Evolutionary conservation across 1,140 invertebrate genomes (phyloP), one percentile per base, ranked within the genome.

Genomic region (Tachypleus tridentatus): DNA sequence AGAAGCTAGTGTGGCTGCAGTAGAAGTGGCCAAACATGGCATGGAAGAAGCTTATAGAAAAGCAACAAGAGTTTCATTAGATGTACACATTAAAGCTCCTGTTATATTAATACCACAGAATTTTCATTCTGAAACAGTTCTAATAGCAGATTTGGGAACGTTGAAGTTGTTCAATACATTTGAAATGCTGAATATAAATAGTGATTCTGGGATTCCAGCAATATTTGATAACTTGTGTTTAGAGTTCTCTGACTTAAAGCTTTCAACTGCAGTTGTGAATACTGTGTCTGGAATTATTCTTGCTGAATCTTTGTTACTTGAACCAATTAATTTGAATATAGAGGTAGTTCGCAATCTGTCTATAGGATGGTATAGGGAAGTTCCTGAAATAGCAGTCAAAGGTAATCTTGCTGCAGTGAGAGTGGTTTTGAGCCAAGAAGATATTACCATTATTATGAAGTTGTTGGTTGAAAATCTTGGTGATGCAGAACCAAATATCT

Each of bases 81-180:
- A 86, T 69, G 81, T 97, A 3, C 82, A 62, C 11, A 58, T 70
- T 61, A 50, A 84, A 74, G 94, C 94, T 3, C 95, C 95, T 3
- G 82, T 93, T 57, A 88, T 98, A 63, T 80, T 95, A 3, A 83
- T 97, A 50, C 95, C 95, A 0, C 84, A 87, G 72, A 86, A 88
- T 75, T 93, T 91, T 0, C 81, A 78, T 57, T 91, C 86, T 66
- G 76, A 75, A 6, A 83, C 89, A 70, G 88, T 86, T 4, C 74
- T 97, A 51, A 79, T 91, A 51, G 74, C 93, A 0, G 91, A 98
- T 79, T 85, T 98, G 70, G 94, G 94, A 75, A 79, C 84, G 63
- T 81, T 93, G 64, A 86, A 81, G 4, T 71, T 92, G 4, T 81
- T 80, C 6, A 94, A 93, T 73, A 71, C 78, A 51, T 86, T 89